Base-by-base conservation (phyloP, 2,113 vertebrate species). In the Pelecanoides urinatrix region DNA sequence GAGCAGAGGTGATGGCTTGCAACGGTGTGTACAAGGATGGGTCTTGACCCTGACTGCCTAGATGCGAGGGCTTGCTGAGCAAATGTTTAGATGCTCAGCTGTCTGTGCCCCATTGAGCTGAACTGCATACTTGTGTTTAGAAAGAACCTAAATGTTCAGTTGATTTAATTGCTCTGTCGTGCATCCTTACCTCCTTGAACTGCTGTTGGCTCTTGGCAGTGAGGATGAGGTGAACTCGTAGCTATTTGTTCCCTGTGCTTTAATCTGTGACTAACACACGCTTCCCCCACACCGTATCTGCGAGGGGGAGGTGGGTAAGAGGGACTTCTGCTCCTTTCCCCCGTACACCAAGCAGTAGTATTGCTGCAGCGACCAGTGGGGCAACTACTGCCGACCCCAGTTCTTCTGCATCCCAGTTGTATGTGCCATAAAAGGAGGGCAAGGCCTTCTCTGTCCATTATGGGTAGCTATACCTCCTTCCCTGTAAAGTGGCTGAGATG, bases 241-340 rank as follows among this genome's bases (percentile, higher is more conserved):
- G 90, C 89, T 67, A 50, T 89, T 85, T 96, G 79, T 66, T 96
- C 94, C 90, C 82, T 13, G 77, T 70, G 84, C 94, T 97, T 19
- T 94, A 94, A 42, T 90, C 93, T 63, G 77, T 83, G 26, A 90
- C 79, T 52, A 92, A 79, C 22, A 50, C 62, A 1, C 71, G 63
- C 72, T 91, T 94, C 34, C 88, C 66, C 62, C 6, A 30, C 52
- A 84, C 86, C 15, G 9, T 84, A 25, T 77, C 90, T 91, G 55
- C 8, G 3, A 22, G 22, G 22, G 52, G 22, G 45, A 72, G 50
- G 62, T 53, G 55, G 16, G 56, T 78, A 53, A 18, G 22, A 74
- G 58, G 56, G 49, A 30, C 13, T 65, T 47, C 17, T 62, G 56
- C 40, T 70, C 45, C 50, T 22, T 71, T 88, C 61, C 32, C 32